These are phyloP conservation scores for Adineta ricciae DNA, from an alignment of 2,888 invertebrate species.

Conservation along the genomic window DNA sequence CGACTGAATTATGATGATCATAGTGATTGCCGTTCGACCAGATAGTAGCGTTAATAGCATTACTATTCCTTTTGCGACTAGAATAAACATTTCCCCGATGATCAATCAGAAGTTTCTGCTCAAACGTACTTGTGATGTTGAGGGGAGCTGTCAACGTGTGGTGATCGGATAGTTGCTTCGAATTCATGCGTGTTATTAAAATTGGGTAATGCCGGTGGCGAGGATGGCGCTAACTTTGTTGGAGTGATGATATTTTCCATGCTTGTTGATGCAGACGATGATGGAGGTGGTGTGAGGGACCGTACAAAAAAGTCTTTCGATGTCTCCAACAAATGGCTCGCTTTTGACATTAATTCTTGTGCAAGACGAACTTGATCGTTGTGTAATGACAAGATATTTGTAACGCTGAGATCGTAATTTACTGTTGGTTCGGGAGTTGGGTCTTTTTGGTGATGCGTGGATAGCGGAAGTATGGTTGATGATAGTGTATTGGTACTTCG, in stretches of 20 bases:
- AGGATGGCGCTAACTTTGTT: neutral
- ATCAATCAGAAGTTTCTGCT: neutral
- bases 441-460: too few species aligned
- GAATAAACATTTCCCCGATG: neutral
- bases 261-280: neutral
- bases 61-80: neutral
- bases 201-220: neutral
- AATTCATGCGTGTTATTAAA: neutral
- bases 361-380: constrained; percentile 1
- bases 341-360: constrained; percentile 6
- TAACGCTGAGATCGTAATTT: neutral
- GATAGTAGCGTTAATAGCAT: neutral
- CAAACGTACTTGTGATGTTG: neutral
- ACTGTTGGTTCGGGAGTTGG: too few species aligned
- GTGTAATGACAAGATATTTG: neutral
- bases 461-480: neutral
- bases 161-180: neutral
- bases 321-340: neutral
- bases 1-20: neutral
- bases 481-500: neutral
- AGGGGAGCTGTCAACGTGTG: neutral
- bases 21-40: neutral
- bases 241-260: neutral
- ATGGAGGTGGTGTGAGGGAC: neutral
- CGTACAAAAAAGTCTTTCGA: neutral